Conservation (phyloP, 2,113 vertebrate genomes). For the Carassius auratus region DNA sequence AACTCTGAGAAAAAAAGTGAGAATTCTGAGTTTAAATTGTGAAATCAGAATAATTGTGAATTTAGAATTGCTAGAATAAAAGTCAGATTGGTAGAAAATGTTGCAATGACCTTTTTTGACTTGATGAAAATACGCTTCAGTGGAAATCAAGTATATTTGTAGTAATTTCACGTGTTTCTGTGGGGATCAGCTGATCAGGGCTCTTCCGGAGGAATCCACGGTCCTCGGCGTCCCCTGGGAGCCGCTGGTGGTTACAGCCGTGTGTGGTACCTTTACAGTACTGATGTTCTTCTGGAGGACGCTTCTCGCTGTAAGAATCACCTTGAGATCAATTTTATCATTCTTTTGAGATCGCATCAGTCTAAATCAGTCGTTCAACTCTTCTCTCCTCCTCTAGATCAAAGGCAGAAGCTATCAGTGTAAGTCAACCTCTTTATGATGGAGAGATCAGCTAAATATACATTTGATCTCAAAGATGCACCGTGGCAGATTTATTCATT, state of each 20-base stretch:
- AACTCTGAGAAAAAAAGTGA: too few relatives aligned
- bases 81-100: too few relatives aligned
- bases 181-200: slow-evolving; percentile 79
- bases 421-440: slow-evolving; percentile 67
- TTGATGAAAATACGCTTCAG: too few relatives aligned
- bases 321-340: neutral
- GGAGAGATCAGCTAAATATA: neutral
- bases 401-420: slow-evolving; percentile 89
- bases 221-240: slow-evolving; percentile 90
- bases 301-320: slow-evolving; percentile 84
- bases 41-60: too few relatives aligned
- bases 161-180: neutral
- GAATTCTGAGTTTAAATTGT: too few relatives aligned
- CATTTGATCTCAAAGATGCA: neutral
- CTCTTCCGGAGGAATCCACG: slow-evolving; percentile 86
- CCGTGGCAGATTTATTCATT: neutral
- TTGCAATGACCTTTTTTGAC: too few relatives aligned
- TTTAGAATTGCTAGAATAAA: too few relatives aligned
- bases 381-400: slow-evolving; percentile 75
- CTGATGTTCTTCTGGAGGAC: slow-evolving; percentile 89
- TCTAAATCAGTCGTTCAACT: neutral
- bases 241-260: slow-evolving; percentile 79
- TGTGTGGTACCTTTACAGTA: slow-evolving; percentile 83
- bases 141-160: neutral
- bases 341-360: neutral